These are phyloP conservation scores for Metacarcinus magister DNA, from an alignment of 2,888 invertebrate species.

Conservation along the genomic window DNA sequence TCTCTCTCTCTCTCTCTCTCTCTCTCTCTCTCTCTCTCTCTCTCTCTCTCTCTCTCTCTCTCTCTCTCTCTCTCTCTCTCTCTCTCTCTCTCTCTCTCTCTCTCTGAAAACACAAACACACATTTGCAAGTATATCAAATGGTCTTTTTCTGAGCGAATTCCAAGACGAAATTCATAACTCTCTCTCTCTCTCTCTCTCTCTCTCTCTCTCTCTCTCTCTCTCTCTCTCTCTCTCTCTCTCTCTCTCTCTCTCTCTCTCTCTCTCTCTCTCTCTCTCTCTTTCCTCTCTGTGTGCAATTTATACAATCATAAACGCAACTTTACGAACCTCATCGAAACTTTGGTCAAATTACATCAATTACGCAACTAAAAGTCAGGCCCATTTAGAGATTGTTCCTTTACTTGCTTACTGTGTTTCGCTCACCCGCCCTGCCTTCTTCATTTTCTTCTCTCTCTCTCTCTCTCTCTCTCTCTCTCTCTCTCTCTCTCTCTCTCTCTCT, in stretches of 20 bases:
- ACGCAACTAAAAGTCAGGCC: neutral
- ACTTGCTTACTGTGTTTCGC: slow-evolving; percentile 6
- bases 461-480: too few relatives aligned
- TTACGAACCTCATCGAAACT: slow-evolving; percentile 16
- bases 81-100: too few relatives aligned
- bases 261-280: slow-evolving; percentile 1
- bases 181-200: slow-evolving; percentile 35
- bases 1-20: too few relatives aligned
- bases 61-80: too few relatives aligned
- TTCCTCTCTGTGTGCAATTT: neutral
- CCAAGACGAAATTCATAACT: too few relatives aligned
- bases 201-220: neutral
- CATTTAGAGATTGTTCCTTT: neutral
- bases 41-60: too few relatives aligned
- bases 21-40: too few relatives aligned
- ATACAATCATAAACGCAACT: neutral
- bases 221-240: slow-evolving; percentile 8
- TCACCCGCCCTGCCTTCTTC: neutral
- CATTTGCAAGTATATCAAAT: too few relatives aligned
- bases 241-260: neutral
- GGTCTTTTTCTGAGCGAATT: too few relatives aligned
- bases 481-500: too few relatives aligned
- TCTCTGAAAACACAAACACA: too few relatives aligned
- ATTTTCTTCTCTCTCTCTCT: neutral
- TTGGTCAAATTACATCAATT: slow-evolving; percentile 17